Conservation (phyloP, 2,797 vertebrate species). For the Hydrophis major region DNA sequence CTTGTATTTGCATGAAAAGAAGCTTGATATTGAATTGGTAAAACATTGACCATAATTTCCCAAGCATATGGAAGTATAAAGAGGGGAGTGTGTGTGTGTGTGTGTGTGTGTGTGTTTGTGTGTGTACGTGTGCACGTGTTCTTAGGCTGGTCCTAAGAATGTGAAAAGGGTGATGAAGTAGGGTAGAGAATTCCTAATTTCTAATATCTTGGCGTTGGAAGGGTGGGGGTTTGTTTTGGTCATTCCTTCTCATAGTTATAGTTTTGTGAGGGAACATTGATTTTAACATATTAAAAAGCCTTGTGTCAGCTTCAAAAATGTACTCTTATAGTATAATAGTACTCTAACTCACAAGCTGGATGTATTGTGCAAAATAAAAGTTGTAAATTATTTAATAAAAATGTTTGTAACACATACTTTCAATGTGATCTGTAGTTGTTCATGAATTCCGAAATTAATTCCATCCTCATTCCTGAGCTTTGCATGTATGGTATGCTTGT, state of each 20-base stretch:
- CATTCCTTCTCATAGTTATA: constrained; percentile 12
- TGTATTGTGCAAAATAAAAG: constrained; percentile 64
- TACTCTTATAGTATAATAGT: constrained; percentile 61
- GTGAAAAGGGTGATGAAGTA: constrained; percentile 65
- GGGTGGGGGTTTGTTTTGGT: not conserved
- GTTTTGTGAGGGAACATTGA: constrained; percentile 24
- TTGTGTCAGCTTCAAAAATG: constrained; percentile 20
- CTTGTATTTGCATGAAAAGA: constrained; percentile 63
- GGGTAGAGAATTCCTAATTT: constrained; percentile 53
- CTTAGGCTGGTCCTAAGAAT: constrained; percentile 91
- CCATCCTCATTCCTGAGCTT: not conserved
- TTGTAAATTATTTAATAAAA: constrained; percentile 78
- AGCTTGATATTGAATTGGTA: constrained; percentile 55
- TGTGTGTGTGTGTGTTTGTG: not conserved
- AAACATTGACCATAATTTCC: constrained; percentile 58
- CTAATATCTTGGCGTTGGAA: constrained; percentile 44
- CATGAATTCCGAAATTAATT: constrained; percentile 18
- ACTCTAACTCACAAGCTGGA: constrained; percentile 66
- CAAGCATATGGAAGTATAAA: constrained; percentile 67
- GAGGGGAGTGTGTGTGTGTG: constrained; percentile 53
- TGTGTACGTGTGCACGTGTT: constrained; percentile 25
- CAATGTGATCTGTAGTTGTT: constrained; percentile 61
- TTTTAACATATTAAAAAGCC: constrained; percentile 1
- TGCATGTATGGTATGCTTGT: not conserved
- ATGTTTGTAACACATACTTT: constrained; percentile 67